phyloP scores from a whole-genome alignment of 1,140 invertebrate genomes.

The Odontomachus brunneus region DNA sequence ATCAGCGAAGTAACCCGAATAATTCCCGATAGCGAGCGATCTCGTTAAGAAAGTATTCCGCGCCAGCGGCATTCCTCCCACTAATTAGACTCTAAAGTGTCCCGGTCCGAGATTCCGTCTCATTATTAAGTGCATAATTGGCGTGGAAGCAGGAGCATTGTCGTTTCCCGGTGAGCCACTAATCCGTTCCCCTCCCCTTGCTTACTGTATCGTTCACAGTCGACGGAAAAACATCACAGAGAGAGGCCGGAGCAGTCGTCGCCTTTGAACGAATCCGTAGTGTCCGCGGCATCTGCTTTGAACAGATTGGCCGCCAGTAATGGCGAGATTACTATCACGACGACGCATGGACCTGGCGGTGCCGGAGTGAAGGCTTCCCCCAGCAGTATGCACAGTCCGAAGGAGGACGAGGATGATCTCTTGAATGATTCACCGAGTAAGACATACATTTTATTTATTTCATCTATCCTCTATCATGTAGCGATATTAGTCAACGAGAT shows the following conservation, averaged over 20 bases:
- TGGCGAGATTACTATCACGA: conserved; percentile 92
- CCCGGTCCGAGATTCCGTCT: conserved; percentile 62
- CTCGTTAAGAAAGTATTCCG: conserved; percentile 79
- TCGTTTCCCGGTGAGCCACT: conserved; percentile 56
- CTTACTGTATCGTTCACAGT: conserved; percentile 69
- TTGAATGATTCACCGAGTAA: conserved; percentile 93
- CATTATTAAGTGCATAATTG: conserved; percentile 78
- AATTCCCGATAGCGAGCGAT: conserved; percentile 72
- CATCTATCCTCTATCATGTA: not conserved
- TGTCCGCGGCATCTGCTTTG: conserved; percentile 84
- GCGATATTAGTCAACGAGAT: conserved; percentile 14
- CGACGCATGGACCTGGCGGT: conserved; percentile 87
- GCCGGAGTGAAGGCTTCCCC: conserved; percentile 80
- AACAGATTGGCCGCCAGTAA: conserved; percentile 90
- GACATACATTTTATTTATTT: conserved; percentile 68
- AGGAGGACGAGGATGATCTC: conserved; percentile 88
- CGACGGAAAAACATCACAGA: conserved; percentile 83
- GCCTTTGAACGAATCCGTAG: conserved; percentile 83
- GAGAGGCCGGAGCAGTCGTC: conserved; percentile 83
- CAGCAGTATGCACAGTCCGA: conserved; percentile 82
- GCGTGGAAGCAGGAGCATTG: conserved; percentile 65
- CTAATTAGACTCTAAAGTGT: conserved; percentile 78
- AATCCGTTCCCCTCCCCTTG: conserved; percentile 57
- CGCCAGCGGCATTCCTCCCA: conserved; percentile 65
- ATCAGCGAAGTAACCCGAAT: conserved; percentile 63